phyloP scores from a whole-genome alignment of 2,797 vertebrate genomes.

The Rhincodon typus region DNA sequence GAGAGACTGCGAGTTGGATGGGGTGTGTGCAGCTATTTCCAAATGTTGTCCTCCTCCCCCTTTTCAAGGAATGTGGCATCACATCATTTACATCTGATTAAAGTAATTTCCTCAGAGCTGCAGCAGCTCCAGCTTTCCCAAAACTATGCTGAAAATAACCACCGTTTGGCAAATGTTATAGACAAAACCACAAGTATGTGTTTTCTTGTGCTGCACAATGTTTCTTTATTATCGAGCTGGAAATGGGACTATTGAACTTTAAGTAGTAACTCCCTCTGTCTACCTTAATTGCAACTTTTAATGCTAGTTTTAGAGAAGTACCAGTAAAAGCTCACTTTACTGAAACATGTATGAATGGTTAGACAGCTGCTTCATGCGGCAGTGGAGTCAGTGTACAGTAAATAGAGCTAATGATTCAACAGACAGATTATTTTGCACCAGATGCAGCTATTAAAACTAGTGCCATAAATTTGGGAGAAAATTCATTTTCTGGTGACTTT shows the following conservation, averaged over 20 bases:
- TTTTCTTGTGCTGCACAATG: not conserved
- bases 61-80: not conserved
- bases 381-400: not conserved
- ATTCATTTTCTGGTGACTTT: not conserved
- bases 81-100: conserved; percentile 14
- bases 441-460: not conserved
- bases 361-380: not conserved
- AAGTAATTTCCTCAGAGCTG: not conserved
- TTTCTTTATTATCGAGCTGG: not conserved
- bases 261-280: not conserved
- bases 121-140: not conserved
- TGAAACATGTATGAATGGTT: not conserved
- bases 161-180: not conserved
- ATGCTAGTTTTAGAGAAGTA: not conserved
- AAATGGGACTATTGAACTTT: not conserved
- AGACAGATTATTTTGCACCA: not conserved
- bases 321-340: not conserved
- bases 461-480: not conserved
- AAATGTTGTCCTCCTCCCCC: not conserved
- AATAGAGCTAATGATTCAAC: not conserved
- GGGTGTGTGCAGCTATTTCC: not conserved
- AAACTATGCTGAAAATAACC: conserved; percentile 16
- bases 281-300: not conserved
- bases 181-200: not conserved
- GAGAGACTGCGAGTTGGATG: not conserved